Conservation (phyloP, 2,888 invertebrate species). For the Epiblema foenella region DNA sequence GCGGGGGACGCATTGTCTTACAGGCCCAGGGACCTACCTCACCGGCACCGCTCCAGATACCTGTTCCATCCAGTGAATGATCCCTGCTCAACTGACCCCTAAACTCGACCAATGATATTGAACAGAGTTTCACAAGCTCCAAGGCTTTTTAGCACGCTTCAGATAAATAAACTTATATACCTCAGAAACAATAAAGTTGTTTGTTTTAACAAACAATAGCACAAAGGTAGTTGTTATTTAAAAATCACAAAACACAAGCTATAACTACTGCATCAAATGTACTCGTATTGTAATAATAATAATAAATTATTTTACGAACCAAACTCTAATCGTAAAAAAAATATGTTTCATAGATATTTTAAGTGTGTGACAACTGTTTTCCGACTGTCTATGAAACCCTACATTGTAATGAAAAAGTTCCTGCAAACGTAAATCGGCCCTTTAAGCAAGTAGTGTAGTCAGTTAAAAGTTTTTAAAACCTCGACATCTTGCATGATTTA, state of each 20-base stretch:
- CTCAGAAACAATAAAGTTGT: slow-evolving; percentile 39
- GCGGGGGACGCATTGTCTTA: slow-evolving; percentile 63
- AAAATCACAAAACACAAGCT: slow-evolving; percentile 34
- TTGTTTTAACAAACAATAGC: slow-evolving; percentile 43
- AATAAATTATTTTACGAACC: slow-evolving; percentile 11
- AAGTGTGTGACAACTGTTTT: too few species aligned
- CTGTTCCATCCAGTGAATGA: slow-evolving; percentile 66
- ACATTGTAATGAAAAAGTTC: too few species aligned
- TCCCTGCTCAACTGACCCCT: slow-evolving; percentile 59
- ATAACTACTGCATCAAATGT: slow-evolving; percentile 5
- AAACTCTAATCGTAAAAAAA: background rate
- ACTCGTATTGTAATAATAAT: slow-evolving; percentile 1
- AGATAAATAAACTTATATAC: slow-evolving; percentile 14
- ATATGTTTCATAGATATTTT: background rate
- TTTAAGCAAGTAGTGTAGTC: too few species aligned
- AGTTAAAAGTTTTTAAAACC: too few species aligned
- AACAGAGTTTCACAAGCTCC: slow-evolving; percentile 14
- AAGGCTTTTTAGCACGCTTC: slow-evolving; percentile 18
- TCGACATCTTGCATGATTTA: too few species aligned
- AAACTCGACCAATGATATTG: slow-evolving; percentile 41
- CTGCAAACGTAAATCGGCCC: too few species aligned
- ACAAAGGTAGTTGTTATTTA: slow-evolving; percentile 48
- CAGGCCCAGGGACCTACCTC: slow-evolving; percentile 43
- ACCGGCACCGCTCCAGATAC: slow-evolving; percentile 56
- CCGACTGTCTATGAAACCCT: too few species aligned